Evolutionary conservation across 2,888 invertebrate species (phyloP).

Genomic region (Idaea dimidiata): DNA sequence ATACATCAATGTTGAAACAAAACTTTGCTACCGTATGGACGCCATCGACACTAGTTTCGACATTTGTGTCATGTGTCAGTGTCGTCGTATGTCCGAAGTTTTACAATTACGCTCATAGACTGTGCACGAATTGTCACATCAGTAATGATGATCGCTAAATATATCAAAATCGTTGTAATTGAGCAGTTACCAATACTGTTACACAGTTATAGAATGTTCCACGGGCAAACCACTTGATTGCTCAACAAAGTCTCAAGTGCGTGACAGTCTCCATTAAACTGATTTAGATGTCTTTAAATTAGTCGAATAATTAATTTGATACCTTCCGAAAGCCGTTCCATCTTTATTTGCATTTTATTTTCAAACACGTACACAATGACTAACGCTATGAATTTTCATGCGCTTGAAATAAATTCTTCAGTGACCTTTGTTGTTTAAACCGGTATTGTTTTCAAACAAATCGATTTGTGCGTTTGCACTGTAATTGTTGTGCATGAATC

Average conservation of each 20-base stretch:
- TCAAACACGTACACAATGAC: constrained; percentile 44
- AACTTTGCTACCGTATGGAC: no score
- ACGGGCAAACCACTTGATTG: constrained; percentile 31
- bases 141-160: constrained; percentile 38
- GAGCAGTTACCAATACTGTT: constrained; percentile 32
- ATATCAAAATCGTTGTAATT: constrained; percentile 31
- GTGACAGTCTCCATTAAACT: constrained; percentile 10
- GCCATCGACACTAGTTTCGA: no score
- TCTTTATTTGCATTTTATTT: constrained; percentile 15
- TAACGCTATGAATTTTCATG: constrained; percentile 65
- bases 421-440: constrained; percentile 61
- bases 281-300: constrained; percentile 9
- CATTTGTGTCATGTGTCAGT: no score
- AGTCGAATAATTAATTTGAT: background rate
- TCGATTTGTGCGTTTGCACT: constrained; percentile 29
- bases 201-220: constrained; percentile 36
- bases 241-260: constrained; percentile 23
- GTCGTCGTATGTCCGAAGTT: background rate
- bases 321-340: background rate
- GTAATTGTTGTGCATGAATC: constrained; percentile 49
- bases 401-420: constrained; percentile 54
- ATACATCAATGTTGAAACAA: no score
- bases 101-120: constrained; percentile 27
- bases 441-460: constrained; percentile 50
- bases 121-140: constrained; percentile 25